Evolutionary conservation across 2,113 vertebrate species (phyloP).

Genomic region (Ifrita kowaldi): DNA sequence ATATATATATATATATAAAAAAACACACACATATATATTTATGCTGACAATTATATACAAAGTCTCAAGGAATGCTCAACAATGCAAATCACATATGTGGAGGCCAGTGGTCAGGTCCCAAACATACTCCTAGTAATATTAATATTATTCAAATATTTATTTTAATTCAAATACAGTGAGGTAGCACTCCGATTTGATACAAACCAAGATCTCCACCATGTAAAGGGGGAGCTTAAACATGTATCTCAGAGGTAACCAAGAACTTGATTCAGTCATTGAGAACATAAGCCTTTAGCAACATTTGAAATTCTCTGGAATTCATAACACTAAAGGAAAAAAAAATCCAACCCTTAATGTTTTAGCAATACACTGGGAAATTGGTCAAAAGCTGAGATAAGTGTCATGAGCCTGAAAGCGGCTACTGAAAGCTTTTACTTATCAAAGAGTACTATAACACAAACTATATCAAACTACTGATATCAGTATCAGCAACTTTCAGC

Average conservation of each 20-base stretch:
- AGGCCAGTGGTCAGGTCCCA: not conserved
- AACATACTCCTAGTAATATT: not conserved
- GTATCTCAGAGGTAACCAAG: not conserved
- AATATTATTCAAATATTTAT: not conserved
- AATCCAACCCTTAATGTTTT: not conserved
- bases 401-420: not conserved
- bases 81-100: not conserved
- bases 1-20: rapidly evolving
- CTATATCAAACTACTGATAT: not conserved
- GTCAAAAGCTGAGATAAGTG: not conserved
- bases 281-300: not conserved
- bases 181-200: not conserved
- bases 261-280: not conserved
- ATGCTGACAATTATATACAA: not conserved
- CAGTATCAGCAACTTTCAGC: not conserved
- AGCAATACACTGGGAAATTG: not conserved
- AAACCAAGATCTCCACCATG: not conserved
- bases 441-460: not conserved
- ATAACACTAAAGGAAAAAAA: not conserved
- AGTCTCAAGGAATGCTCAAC: not conserved
- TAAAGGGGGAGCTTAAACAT: not conserved
- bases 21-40: rapidly evolving
- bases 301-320: not conserved
- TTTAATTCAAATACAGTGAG: not conserved
- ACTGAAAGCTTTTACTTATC: not conserved